A percentile compares a stretch with the other conserved stretches of the same genome.
Conservation (phyloP, 2,113 vertebrate genomes). For the Sylvia atricapilla region DNA sequence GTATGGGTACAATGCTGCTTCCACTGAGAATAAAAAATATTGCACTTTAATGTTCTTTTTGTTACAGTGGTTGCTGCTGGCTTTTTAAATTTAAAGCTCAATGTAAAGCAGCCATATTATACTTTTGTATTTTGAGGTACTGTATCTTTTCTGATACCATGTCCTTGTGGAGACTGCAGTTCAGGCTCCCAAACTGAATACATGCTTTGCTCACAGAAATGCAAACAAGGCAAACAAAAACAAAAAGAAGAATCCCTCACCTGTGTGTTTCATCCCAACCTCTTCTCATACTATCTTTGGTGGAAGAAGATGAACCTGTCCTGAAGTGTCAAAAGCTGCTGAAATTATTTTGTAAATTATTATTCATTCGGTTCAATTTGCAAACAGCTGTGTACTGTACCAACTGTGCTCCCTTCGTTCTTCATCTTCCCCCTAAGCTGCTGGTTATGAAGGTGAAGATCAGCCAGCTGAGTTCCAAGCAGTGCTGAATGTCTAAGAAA, state of each 20-base stretch:
- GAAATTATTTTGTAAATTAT: background rate
- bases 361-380: background rate
- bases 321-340: background rate
- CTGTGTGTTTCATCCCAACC: background rate
- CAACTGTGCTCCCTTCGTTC: constrained; percentile 79
- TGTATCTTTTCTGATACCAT: background rate
- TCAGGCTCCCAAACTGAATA: background rate
- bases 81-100: background rate
- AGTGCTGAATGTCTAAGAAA: constrained; percentile 77
- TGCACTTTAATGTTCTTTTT: background rate
- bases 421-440: constrained; percentile 73
- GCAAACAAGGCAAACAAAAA: background rate
- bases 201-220: background rate
- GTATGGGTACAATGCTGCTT: background rate
- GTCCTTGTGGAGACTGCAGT: background rate
- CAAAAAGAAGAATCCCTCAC: background rate
- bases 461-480: constrained; percentile 85
- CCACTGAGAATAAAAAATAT: background rate
- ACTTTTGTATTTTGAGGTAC: background rate
- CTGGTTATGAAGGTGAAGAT: constrained; percentile 89
- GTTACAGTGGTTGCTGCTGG: background rate
- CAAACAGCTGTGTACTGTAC: constrained; percentile 66
- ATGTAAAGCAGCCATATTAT: background rate
- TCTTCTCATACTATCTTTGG: background rate
- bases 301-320: background rate